These are phyloP conservation scores for Melierax canorus DNA, from an alignment of 2,113 vertebrate species.

Conservation along the genomic window DNA sequence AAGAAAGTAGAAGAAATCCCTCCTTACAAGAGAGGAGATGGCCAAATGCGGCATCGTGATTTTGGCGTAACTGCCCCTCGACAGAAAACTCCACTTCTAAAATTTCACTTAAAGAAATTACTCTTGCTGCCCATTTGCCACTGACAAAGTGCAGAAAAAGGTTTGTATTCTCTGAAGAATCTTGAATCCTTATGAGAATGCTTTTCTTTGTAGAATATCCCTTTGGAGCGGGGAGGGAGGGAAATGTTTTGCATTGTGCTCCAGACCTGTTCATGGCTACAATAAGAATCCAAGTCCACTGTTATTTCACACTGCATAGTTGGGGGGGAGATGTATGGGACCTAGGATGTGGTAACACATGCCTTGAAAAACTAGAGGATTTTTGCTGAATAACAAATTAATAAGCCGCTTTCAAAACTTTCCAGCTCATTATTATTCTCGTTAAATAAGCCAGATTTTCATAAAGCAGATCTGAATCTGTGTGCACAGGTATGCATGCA, in stretches of 20 bases:
- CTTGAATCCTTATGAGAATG: neutral
- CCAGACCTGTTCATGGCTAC: neutral
- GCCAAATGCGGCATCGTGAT: neutral
- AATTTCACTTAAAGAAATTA: neutral
- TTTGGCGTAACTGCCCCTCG: neutral
- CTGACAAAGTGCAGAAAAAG: neutral
- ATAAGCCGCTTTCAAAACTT: neutral
- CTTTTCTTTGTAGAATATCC: neutral
- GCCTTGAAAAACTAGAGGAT: neutral
- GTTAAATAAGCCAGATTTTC: neutral
- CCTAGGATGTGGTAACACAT: neutral
- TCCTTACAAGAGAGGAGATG: neutral
- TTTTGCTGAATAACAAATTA: neutral
- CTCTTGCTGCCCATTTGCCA: neutral
- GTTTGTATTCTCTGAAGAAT: neutral
- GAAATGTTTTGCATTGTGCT: neutral
- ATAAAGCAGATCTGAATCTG: neutral
- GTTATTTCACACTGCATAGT: neutral
- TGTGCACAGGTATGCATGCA: neutral
- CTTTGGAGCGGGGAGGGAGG: neutral
- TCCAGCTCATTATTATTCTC: neutral
- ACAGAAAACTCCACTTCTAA: neutral
- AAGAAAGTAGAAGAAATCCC: neutral
- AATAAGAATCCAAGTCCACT: neutral
- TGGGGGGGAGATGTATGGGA: neutral